Base-by-base conservation (phyloP, 2,797 vertebrate genomes). In the Sardinella longiceps region DNA sequence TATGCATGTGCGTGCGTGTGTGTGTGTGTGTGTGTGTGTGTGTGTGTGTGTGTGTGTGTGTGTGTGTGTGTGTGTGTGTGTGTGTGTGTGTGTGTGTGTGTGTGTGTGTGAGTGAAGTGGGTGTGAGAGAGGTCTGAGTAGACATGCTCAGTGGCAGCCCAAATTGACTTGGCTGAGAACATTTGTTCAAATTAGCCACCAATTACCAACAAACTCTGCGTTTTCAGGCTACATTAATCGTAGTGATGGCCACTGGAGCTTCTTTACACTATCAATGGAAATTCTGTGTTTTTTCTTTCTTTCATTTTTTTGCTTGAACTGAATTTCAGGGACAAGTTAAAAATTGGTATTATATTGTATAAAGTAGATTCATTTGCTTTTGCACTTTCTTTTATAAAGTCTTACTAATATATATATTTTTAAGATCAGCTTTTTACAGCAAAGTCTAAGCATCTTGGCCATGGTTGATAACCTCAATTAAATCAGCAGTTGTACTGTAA, bases 171-270 rank as follows among this genome's bases (percentile, higher is more conserved):
- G 84, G 91, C 90, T 84, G 88, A 86, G 81, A 88, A 87, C 87
- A 91, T 93, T 91, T 83, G 89, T 92, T 90, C 91, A 88, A 92
- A 91, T 94, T 92, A 92, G 90, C 84, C 90, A 85, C 86, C 86
- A 93, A 92, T 93, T 93, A 84, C 85, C 88, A 87, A 88, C 90
- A 91, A 90, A 92, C 89, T 88, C 84, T 92, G 87, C 87, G 92
- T 90, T 90, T 92, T 91, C 91, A 93, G 91, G 92, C 91, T 90
- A 93, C 92, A 93, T 93, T 93, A 93, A 77, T 77, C 70, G 37
- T 43, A 77, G 43, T 43, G 33, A 43, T 20, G 39, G 37, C 18
- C 15, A 18, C 15, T 7, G 18, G 37, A 43, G 70, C 15, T 1
- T 39, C 33, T 77, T 77, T 37, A 77, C 4, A 77, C 18, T 77